A percentile compares a stretch with the other conserved stretches of the same genome.
phyloP scores from a whole-genome alignment of 2,113 vertebrate genomes.

The Albula goreensis region DNA sequence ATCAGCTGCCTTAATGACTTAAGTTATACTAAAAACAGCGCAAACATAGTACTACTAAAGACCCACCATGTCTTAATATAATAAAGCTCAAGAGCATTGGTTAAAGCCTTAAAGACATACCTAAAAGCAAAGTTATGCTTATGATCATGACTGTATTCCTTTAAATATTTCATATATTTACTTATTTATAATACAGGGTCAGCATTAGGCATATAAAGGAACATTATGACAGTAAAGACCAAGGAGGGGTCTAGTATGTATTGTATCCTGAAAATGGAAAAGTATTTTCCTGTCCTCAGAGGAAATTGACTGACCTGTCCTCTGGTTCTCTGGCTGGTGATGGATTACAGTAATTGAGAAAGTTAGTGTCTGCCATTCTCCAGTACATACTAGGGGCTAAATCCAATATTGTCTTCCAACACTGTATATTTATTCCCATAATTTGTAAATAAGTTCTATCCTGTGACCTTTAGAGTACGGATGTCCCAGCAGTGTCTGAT shows the following conservation, averaged over 20 bases:
- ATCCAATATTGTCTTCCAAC: neutral
- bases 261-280: neutral
- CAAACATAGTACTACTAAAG: too few relatives aligned
- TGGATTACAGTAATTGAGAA: neutral
- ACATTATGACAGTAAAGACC: neutral
- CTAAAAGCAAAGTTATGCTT: neutral
- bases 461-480: slow-evolving; percentile 6
- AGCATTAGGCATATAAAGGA: neutral
- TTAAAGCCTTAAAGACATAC: neutral
- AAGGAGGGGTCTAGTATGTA: neutral
- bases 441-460: slow-evolving; percentile 25
- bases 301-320: neutral
- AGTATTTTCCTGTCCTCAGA: neutral
- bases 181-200: neutral
- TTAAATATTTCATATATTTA: neutral
- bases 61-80: neutral
- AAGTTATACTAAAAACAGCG: neutral
- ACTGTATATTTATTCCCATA: slow-evolving; percentile 20
- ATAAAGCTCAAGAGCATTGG: neutral
- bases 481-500: slow-evolving; percentile 1
- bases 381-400: neutral
- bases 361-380: neutral
- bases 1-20: neutral
- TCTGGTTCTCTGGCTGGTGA: neutral
- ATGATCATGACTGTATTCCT: neutral